Conservation (phyloP, 2,888 invertebrate species). For the Salpingus planirostris region DNA sequence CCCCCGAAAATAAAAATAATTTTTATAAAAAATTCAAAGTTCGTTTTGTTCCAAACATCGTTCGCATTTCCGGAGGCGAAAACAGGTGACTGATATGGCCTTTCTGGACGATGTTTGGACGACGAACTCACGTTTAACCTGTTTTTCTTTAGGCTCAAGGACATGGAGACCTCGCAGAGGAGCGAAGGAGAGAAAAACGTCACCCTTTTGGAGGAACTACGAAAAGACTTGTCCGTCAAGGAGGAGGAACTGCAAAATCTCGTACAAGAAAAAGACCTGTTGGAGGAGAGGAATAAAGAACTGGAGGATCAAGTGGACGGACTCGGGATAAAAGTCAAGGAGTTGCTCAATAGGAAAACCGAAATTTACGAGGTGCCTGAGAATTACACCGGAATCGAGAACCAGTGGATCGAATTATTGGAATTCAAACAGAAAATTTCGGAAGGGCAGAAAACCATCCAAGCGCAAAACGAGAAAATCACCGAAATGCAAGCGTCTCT, state of each 20-base stretch:
- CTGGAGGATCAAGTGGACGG: slow-evolving; percentile 22
- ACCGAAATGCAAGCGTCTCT: slow-evolving; percentile 54
- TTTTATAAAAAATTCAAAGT: slow-evolving; percentile 7
- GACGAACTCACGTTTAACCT: slow-evolving; percentile 36
- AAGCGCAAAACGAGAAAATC: slow-evolving; percentile 51
- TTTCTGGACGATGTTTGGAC: slow-evolving; percentile 31
- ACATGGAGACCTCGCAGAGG: slow-evolving; percentile 17
- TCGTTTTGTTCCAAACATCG: slow-evolving; percentile 10
- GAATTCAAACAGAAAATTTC: slow-evolving; percentile 39
- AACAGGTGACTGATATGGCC: slow-evolving; percentile 10
- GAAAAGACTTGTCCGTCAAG: slow-evolving; percentile 5
- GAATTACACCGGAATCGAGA: no score
- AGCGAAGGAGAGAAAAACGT: slow-evolving; percentile 4
- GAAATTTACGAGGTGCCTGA: slow-evolving; percentile 1
- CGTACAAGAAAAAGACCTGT: background rate
- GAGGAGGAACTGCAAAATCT: slow-evolving; percentile 22
- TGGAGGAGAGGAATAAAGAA: slow-evolving; percentile 3
- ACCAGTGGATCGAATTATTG: slow-evolving; percentile 12
- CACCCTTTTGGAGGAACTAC: slow-evolving; percentile 1
- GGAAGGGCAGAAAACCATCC: slow-evolving; percentile 50
- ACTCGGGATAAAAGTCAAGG: background rate
- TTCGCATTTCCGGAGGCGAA: slow-evolving; percentile 1
- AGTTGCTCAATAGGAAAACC: slow-evolving; percentile 4
- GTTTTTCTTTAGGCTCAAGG: slow-evolving; percentile 34
- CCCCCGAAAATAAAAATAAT: slow-evolving; percentile 4